Conservation (phyloP, 2,888 invertebrate genomes). For the Leptopilina myrica region DNA sequence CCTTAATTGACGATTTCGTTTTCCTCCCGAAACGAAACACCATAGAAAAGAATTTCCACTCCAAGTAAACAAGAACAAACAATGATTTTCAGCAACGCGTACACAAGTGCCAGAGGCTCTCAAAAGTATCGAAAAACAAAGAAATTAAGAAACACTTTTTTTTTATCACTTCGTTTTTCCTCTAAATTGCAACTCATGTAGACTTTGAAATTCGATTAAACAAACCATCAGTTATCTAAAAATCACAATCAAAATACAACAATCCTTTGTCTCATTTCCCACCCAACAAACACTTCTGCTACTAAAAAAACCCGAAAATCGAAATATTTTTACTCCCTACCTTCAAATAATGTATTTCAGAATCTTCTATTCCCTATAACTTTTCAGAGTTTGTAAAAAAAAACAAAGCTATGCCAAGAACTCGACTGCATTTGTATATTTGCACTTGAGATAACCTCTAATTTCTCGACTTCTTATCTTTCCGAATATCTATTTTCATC, state of each 20-base stretch:
- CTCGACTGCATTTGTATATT: not conserved
- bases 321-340: no score
- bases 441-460: conserved; percentile 14
- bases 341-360: not conserved
- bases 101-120: conserved; percentile 3
- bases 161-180: not conserved
- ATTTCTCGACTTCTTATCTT: not conserved
- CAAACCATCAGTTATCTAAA: not conserved
- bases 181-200: not conserved
- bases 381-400: not conserved
- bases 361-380: not conserved
- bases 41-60: not conserved
- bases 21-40: conserved; percentile 12
- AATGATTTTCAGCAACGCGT: conserved; percentile 13
- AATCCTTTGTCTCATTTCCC: not conserved
- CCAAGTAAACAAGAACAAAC: conserved; percentile 24
- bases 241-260: not conserved
- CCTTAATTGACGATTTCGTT: conserved; percentile 32
- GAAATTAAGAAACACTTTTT: not conserved
- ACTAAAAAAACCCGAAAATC: not conserved
- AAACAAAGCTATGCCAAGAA: not conserved
- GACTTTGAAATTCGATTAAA: not conserved
- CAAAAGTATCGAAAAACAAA: not conserved
- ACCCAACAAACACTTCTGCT: not conserved
- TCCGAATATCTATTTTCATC: not conserved